Percentiles rank a stretch among this genome's conserved stretches.
Evolutionary conservation across 2,113 vertebrate species (phyloP).

Genomic region (Camelus bactrianus): DNA sequence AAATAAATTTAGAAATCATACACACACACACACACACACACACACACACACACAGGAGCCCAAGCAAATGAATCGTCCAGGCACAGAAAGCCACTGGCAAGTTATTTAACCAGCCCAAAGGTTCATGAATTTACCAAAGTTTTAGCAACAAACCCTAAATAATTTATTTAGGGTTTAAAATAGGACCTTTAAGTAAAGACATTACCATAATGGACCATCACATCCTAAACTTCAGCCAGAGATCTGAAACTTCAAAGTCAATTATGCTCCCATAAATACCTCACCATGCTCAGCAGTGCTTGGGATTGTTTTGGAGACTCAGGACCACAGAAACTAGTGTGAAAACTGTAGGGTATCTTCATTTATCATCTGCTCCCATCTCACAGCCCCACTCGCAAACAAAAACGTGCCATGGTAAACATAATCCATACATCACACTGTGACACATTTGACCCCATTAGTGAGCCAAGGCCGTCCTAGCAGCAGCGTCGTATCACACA

Average conservation of each 20-base stretch:
- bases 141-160: constrained; percentile 68
- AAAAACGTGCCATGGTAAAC: constrained; percentile 92
- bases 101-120: constrained; percentile 21
- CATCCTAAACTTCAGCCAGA: constrained; percentile 67
- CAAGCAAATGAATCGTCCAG: not conserved
- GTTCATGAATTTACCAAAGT: not conserved
- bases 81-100: constrained; percentile 25
- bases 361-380: constrained; percentile 90
- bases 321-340: constrained; percentile 86
- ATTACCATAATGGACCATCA: not conserved
- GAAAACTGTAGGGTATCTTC: constrained; percentile 88
- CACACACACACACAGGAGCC: not conserved
- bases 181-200: constrained; percentile 70
- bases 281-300: constrained; percentile 52
- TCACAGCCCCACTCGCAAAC: constrained; percentile 86
- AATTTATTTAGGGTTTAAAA: constrained; percentile 49
- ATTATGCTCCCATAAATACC: constrained; percentile 69
- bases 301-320: constrained; percentile 76
- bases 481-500: constrained; percentile 70
- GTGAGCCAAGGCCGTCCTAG: constrained; percentile 71
- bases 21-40: not conserved
- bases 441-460: constrained; percentile 85
- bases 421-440: constrained; percentile 91
- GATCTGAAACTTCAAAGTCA: constrained; percentile 68
- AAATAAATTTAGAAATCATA: constrained; percentile 47